These are phyloP conservation scores for Mythimna pallens DNA, from an alignment of 2,888 invertebrate genomes.

Conservation along the genomic window DNA sequence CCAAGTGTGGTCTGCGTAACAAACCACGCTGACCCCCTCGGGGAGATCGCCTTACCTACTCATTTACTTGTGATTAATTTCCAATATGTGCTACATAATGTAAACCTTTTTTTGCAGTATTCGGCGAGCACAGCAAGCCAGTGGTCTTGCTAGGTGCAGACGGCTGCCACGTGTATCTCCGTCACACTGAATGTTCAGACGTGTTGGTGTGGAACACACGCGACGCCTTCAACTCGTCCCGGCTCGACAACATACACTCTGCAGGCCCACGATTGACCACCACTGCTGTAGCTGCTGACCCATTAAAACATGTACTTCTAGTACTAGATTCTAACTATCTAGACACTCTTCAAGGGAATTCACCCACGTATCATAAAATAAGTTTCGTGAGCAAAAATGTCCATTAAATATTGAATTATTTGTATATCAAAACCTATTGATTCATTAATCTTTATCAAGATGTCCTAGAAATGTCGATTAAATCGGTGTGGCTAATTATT, in stretches of 20 bases:
- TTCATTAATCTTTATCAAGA: no score
- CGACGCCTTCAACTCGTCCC: conserved; percentile 81
- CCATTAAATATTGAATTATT: not conserved
- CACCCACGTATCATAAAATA: conserved; percentile 79
- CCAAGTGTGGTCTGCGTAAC: no score
- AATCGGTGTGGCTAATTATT: not conserved
- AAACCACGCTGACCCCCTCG: no score
- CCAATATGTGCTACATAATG: not conserved
- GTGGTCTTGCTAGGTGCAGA: conserved; percentile 78
- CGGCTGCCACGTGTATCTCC: conserved; percentile 81
- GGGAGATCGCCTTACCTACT: not conserved
- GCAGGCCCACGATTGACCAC: conserved; percentile 87
- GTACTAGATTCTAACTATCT: conserved; percentile 92
- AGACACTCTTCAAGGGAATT: conserved; percentile 89
- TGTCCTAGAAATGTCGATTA: not conserved
- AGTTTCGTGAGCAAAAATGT: conserved; percentile 70
- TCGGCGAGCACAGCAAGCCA: conserved; percentile 75
- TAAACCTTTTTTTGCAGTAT: conserved; percentile 66
- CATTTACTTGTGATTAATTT: not conserved
- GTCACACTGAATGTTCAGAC: conserved; percentile 90
- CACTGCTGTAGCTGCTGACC: conserved; percentile 90
- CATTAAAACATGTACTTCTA: conserved; percentile 87
- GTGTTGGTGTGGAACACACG: conserved; percentile 91
- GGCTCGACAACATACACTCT: conserved; percentile 88
- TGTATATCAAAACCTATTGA: not conserved